Base-by-base conservation (phyloP, 1,140 invertebrate genomes). In the Hylyphantes graminicola region DNA sequence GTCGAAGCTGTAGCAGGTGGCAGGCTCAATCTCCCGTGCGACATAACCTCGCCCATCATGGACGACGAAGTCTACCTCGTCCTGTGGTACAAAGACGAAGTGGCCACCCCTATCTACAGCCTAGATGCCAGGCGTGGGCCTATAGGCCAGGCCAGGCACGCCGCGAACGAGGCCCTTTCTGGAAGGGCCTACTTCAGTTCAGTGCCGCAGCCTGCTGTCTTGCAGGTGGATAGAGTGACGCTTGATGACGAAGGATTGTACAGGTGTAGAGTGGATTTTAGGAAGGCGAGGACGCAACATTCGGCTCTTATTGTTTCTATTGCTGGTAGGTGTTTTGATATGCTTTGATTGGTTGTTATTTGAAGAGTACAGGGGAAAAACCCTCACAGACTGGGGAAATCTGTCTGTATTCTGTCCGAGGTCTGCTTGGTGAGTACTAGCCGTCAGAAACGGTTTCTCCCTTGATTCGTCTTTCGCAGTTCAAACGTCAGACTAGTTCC, bases 41-140 rank as follows among this genome's bases (percentile, higher is more conserved):
- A 96, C 91, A 95, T 96, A 88, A 93, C 94, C 88, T 90, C 93
- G 0, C 90, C 90, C 9, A 93, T 93, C 83, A 92, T 92, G 88
- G 94, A 95, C 87, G 95, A 96, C 89, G 92, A 94, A 86, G 95
- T 96, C 85, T 95, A 95, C 90, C 95, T 96, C 93, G 95, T 97
- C 85, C 91, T 97, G 7, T 97, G 95, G 95, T 97, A 96, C 90
- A 92, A 95, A 87, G 94, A 96, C 88, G 93, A 93, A 67, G 93
- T 93, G 19, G 86, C 87, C 8, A 85, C 86, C 51, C 87, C 87
- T n/a, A 88, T 88, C 55, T 88, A 87, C 75, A 88, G 87, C 21
- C 48, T 88, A 15, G 87, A 88, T 65, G 87, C 87, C 12, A 21
- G 87, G 61, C 85, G 87, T 11, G 73, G 74, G 17, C 74, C 17